Evolutionary conservation across 2,888 invertebrate species (phyloP).

Genomic region (Chalcosyrphus nemorum): DNA sequence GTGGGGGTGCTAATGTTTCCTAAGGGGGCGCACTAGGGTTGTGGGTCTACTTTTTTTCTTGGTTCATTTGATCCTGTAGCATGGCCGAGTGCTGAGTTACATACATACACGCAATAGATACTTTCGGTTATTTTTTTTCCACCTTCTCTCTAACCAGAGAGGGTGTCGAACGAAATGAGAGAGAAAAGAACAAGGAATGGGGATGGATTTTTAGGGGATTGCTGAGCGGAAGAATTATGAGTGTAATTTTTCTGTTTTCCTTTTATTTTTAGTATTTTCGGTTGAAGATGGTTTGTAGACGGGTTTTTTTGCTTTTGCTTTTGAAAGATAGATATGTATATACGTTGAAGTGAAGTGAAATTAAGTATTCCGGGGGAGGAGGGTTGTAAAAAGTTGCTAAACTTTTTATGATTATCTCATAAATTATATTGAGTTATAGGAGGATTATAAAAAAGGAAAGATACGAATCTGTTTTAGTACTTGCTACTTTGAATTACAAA

Average conservation of each 20-base stretch:
- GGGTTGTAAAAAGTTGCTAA: slow-evolving; percentile 68
- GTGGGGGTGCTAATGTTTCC: slow-evolving; percentile 65
- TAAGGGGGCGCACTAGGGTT: slow-evolving; percentile 30
- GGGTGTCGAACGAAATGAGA: neutral
- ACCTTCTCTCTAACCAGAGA: neutral
- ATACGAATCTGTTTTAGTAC: slow-evolving; percentile 66
- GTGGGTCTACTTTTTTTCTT: slow-evolving; percentile 14
- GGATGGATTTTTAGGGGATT: slow-evolving; percentile 44
- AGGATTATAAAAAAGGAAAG: slow-evolving; percentile 61
- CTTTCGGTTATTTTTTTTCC: slow-evolving; percentile 1
- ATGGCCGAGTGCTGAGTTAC: slow-evolving; percentile 26
- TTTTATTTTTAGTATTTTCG: slow-evolving; percentile 28
- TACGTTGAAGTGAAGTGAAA: slow-evolving; percentile 59
- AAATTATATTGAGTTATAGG: slow-evolving; percentile 69
- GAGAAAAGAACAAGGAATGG: neutral
- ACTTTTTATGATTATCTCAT: slow-evolving; percentile 69
- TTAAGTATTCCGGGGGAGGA: slow-evolving; percentile 39
- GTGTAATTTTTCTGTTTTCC: slow-evolving; percentile 61
- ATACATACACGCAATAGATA: slow-evolving; percentile 4
- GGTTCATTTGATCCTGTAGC: slow-evolving; percentile 41
- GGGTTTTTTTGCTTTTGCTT: slow-evolving; percentile 4
- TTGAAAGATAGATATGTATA: slow-evolving; percentile 6
- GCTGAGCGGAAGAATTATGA: slow-evolving; percentile 67
- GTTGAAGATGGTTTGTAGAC: slow-evolving; percentile 35
- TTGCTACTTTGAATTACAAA: slow-evolving; percentile 70